phyloP scores from a whole-genome alignment of 2,888 invertebrate genomes.

The Flabesymbios commensalis region DNA sequence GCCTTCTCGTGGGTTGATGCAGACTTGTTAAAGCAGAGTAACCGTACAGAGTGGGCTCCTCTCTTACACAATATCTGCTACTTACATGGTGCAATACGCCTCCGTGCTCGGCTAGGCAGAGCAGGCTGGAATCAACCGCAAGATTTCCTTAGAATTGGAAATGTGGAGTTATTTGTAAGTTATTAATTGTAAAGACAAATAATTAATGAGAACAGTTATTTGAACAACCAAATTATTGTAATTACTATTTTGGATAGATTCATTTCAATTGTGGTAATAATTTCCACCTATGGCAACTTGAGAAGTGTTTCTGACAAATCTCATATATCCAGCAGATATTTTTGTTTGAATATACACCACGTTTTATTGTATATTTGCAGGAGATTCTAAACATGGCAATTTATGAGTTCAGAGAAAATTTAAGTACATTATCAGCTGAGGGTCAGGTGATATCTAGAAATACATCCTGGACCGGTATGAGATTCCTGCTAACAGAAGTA shows the following conservation, averaged over 20 bases:
- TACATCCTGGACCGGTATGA: slow-evolving; percentile 56
- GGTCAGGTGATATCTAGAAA: slow-evolving; percentile 45
- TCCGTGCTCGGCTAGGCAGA: slow-evolving; percentile 50
- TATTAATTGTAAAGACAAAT: no score
- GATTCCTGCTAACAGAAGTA: slow-evolving; percentile 58
- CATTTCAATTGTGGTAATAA: no score
- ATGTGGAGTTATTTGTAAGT: slow-evolving; percentile 46
- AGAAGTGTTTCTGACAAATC: background rate
- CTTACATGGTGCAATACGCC: slow-evolving; percentile 56
- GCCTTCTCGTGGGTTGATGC: slow-evolving; percentile 54
- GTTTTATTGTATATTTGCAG: slow-evolving; percentile 31
- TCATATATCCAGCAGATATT: no score
- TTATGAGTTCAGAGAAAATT: slow-evolving; percentile 53
- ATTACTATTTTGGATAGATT: no score
- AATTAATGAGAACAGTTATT: no score
- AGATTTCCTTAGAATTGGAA: slow-evolving; percentile 50
- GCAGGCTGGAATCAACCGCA: slow-evolving; percentile 58
- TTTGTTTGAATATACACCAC: background rate
- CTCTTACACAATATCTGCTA: slow-evolving; percentile 60
- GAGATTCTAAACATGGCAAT: slow-evolving; percentile 47
- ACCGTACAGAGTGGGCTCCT: slow-evolving; percentile 55
- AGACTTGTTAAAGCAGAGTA: slow-evolving; percentile 52
- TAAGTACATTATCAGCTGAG: slow-evolving; percentile 45
- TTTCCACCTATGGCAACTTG: background rate
- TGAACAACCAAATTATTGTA: no score